Evolutionary conservation across 2,888 invertebrate genomes (phyloP), one percentile per base, ranked within the genome.

Genomic region (Drosophila anomalipes): DNA sequence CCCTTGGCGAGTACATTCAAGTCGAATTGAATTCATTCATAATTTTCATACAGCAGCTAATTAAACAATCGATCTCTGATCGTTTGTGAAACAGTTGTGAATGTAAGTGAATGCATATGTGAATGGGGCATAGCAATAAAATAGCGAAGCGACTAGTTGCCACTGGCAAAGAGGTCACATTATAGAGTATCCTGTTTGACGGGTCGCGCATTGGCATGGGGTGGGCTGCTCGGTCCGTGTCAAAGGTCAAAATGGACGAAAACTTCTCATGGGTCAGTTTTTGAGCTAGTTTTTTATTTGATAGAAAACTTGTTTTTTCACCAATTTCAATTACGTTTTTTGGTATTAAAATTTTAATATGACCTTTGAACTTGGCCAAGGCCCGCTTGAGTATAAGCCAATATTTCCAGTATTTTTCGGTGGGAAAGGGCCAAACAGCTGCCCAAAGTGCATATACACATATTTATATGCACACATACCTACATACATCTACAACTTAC

Each of bases 61-160:
- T 89, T 89, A 83, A 89, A 73, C 86, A 90, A 88, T 89, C 90
- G 90, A 88, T 79, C 89, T 90, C 79, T 83, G 89, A 88, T 91
- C 90, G 80, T 57, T 70, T 68, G 70, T 70, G 81, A 75, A 77
- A 74, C 67, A 72, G 65, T 75, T 72, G 60, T 68, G 65, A 68
- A 57, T 77, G 63, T 57, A 52, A 65, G 66, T 76, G 69, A 70
- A 67, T 77, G 60, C 54, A 56, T 32, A 53, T 58, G 47, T 61
- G 49, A 63, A 58, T 52, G 35, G 64, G n/a, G 52, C 35, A 58
- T 51, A 3, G 63, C 53, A 60, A 60, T 65, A 41, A 51, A 51
- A 59, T 69, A 76, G 63, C 32, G n/a, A 28, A 39, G 37, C 37
- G 68, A 76, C 59, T 62, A 66, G 53, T 49, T 28, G 19, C 52